Evolutionary conservation across 1,140 invertebrate genomes (phyloP), one percentile per base, ranked within the genome.

Genomic region (Drosophila murphyi): DNA sequence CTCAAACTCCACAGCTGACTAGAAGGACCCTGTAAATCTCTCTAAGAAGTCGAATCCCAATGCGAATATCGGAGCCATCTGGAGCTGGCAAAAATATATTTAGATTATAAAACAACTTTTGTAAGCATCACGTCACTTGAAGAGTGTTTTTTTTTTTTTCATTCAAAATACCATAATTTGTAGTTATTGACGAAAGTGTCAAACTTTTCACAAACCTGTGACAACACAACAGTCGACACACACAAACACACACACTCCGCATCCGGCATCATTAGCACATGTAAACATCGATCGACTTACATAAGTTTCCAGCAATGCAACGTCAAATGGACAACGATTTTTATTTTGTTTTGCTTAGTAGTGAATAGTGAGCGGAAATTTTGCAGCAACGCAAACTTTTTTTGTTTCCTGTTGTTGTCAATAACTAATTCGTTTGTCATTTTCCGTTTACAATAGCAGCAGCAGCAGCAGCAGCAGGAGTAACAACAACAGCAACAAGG

Each of bases 381-480:
- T 89, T 78, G 67, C 85, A 89, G 50, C 77, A 89, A 75, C 71
- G 70, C 52, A 88, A 88, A 87, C 68, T 68, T 88, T 88, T 88
- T 76, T 72, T 56, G 80, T 68, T 88, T 88, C 85, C 85, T 88
- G 85, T 88, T 88, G 80, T 88, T 88, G 85, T 88, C 85, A 88
- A 88, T 88, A 88, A 89, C 85, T 88, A 88, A 88, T 88, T 88
- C 85, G 85, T 89, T 88, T 88, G 85, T 89, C 85, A 88, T 88
- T 89, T 88, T 88, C 85, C 85, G 85, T 89, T 88, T 88, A 72
- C 83, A 87, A n/a, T 87, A 87, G 89, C 85, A 70, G 63, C 6
- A 35, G 45, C 28, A 59, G 5, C 5, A 10, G 37, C 20, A 20
- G 37, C 34, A 37, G 51, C 61, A 59, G 5, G 2, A 20, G 20